Evolutionary conservation across 2,797 vertebrate genomes (phyloP), one percentile per base, ranked within the genome.

Genomic region (Danio choprae): DNA sequence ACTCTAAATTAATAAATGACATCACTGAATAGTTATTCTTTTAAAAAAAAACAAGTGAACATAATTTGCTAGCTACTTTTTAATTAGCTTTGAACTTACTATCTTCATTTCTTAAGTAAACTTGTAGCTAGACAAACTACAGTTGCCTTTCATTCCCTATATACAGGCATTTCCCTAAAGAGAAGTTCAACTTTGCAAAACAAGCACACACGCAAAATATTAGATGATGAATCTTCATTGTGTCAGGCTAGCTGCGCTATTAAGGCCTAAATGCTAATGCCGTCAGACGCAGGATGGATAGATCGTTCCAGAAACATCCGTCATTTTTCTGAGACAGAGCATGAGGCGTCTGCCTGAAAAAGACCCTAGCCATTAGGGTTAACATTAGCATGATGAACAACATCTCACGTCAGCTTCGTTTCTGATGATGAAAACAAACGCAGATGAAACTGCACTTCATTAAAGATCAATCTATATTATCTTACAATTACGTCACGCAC

Each of bases 261-360:
- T 79, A 79, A 67, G 62, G 56, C 20, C 53, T 73, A 74, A 74
- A 83, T 74, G 81, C 81, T 80, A 80, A 83, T 67, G 81, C 70
- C 40, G 81, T 79, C 81, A 79, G 69, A 62, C 40, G 53, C 71
- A 79, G 63, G 70, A 83, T 83, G 74, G 71, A 83, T 83, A 68
- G 75, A 79, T 83, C 70, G 55, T 74, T 79, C 73, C 48, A 53
- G 69, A 74, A 74, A 62, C 72, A 83, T 83, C 76, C 38, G 76
- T 83, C 76, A 78, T 82, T 64, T 82, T 77, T 75, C 72, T 51
- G 43, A 70, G 76, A 78, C 60, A 65, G 69, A 48, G 56, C 63
- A 56, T 38, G 41, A 69, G 65, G 3, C 58, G 40, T 79, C 48
- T 64, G 68, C 56, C 44, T 40, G n/a, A 76, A 65, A 65, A 71